Base-by-base conservation (phyloP, 2,888 invertebrate genomes). In the Helicoverpa assulta region DNA sequence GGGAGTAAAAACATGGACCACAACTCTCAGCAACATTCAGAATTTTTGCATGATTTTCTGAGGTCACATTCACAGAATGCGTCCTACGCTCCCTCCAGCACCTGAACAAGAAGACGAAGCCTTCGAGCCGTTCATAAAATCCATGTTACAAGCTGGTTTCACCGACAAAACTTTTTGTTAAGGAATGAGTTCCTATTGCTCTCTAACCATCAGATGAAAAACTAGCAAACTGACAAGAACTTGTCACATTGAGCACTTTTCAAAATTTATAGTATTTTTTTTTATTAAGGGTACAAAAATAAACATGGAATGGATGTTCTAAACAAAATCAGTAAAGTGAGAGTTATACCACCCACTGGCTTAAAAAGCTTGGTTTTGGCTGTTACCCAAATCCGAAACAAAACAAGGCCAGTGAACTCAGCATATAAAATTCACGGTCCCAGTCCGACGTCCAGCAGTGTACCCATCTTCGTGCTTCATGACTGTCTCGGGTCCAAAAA, bases 401-500 rank as follows among this genome's bases (percentile, higher is more conserved):
- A 57, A 71, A 37, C 73, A 57, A 18, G 73, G 10, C 67, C 66
- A 16, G 40, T 73, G 2, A 53, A 60, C 8, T 54, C 78, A 19
- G 62, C 75, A 12, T 33, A 76, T 56, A 71, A 55, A 51, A 33
- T 75, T 7, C 66, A 84, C n/a, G 84, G 83, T 0, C 71, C 73
- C 4, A 75, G 55, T 7, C 74, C 78, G 18, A 29, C 61, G 10
- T 55, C 74, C 2, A 43, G 26, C 1, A 50, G 50, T 7, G 19
- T 69, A 7, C 82, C 82, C 12, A 72, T 83, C 16, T 18, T 99
- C 1, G 96, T 98, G 56, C 96, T 98, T 89, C 99, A 99, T 89
- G 99, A 99, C 0, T 93, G 99, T 50, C 97, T 99, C 79, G 99
- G 99, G 0, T 98, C 98, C 0, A 99, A 98, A 90, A 97, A 96